phyloP scores from a whole-genome alignment of 2,113 vertebrate species.

The Gila orcuttii region DNA sequence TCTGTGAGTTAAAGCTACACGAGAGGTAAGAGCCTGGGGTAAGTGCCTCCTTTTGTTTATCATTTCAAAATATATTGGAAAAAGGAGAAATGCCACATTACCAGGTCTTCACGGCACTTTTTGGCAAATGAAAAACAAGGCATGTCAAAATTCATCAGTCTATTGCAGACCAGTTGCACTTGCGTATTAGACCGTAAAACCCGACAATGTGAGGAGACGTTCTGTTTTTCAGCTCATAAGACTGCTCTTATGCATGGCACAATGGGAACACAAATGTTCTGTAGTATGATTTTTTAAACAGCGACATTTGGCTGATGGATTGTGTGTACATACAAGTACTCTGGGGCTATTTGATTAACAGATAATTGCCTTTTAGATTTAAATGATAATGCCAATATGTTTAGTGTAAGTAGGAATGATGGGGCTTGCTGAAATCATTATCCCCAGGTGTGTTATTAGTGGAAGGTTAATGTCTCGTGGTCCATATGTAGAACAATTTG shows the following conservation, averaged over 20 bases:
- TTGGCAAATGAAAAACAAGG: constrained; percentile 87
- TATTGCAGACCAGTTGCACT: constrained; percentile 12
- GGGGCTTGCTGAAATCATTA: constrained; percentile 31
- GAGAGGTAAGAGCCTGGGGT: constrained; percentile 98
- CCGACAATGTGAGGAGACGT: too few relatives aligned
- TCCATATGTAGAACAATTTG: background rate
- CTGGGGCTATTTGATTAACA: constrained; percentile 32
- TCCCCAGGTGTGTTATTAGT: constrained; percentile 45
- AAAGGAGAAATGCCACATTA: constrained; percentile 89
- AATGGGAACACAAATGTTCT: background rate
- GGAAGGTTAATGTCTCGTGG: constrained; percentile 32
- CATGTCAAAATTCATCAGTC: constrained; percentile 81
- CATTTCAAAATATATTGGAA: constrained; percentile 96
- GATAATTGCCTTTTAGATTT: constrained; percentile 46
- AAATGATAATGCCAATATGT: constrained; percentile 44
- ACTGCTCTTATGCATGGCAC: background rate
- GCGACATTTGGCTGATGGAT: constrained; percentile 12
- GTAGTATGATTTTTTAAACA: constrained; percentile 18
- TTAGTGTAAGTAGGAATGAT: constrained; percentile 42
- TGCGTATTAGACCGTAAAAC: too few relatives aligned
- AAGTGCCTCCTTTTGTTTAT: constrained; percentile 94
- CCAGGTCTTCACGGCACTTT: constrained; percentile 84
- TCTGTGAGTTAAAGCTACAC: constrained; percentile 97
- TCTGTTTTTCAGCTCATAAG: background rate
- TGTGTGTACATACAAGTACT: constrained; percentile 31